Conservation (phyloP, 2,888 invertebrate species). For the Chalcosyrphus nemorum region DNA sequence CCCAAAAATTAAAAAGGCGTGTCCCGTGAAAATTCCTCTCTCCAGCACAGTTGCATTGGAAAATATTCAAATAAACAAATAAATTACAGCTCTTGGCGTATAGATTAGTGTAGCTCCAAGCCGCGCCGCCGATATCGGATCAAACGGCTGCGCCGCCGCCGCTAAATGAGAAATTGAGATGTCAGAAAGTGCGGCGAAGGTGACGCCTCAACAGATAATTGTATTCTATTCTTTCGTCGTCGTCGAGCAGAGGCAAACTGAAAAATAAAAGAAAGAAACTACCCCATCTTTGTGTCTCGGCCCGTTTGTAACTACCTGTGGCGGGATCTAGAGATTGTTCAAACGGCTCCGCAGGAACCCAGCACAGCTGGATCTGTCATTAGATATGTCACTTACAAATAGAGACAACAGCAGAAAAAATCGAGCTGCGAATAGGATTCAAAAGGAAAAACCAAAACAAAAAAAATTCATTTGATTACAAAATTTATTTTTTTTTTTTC, state of each 20-base stretch:
- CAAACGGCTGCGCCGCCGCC: slow-evolving; percentile 63
- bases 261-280: not conserved
- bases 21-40: slow-evolving; percentile 20
- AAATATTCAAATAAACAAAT: slow-evolving; percentile 65
- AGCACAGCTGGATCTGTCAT: slow-evolving; percentile 81
- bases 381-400: slow-evolving; percentile 77
- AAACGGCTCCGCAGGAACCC: slow-evolving; percentile 60
- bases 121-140: slow-evolving; percentile 23
- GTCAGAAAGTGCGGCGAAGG: slow-evolving; percentile 69
- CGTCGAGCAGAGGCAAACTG: not conserved
- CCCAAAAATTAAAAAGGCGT: slow-evolving; percentile 66
- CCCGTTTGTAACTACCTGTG: slow-evolving; percentile 58
- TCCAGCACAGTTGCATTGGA: not conserved
- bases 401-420: slow-evolving; percentile 51
- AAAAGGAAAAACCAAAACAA: slow-evolving; percentile 51
- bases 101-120: slow-evolving; percentile 14
- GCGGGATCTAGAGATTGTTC: slow-evolving; percentile 18
- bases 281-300: slow-evolving; percentile 35
- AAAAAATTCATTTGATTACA: slow-evolving; percentile 60
- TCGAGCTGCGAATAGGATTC: slow-evolving; percentile 31
- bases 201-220: slow-evolving; percentile 67
- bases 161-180: slow-evolving; percentile 70
- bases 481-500: slow-evolving; percentile 54
- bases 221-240: slow-evolving; percentile 42
- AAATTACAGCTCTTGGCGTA: slow-evolving; percentile 45